Base-by-base conservation (phyloP, 2,113 vertebrate species). In the Rhinoderma darwinii region DNA sequence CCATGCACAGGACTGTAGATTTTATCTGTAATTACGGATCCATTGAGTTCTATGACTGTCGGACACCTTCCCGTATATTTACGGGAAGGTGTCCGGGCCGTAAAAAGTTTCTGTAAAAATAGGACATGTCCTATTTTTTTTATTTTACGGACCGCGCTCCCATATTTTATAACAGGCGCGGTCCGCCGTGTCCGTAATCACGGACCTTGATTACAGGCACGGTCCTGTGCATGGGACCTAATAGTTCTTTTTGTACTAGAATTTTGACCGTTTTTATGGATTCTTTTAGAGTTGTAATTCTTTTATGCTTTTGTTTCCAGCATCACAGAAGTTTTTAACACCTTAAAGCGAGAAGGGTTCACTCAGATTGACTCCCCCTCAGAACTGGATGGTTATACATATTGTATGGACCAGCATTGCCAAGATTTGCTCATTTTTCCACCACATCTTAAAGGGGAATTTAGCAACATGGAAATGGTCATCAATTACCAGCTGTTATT, bases 331-430 rank as follows among this genome's bases (percentile, higher is more conserved):
- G 94, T 96, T 89, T 92, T 90, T 35, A 75, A 81, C 44, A 89
- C 89, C 84, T 92, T 98, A 92, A 91, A 90, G 91, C 89, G 32
- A n/a, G 93, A 90, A 2, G 96, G 96, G 75, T 94, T 97, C 89
- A 90, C 50, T 3, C 92, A 91, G 88, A 96, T 96, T 84, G 89
- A 92, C 56, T 97, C 94, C 14, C 84, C 95, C 12, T 88, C 91
- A 59, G 90, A 95, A 86, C 89, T 96, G 11, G 83, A 92, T 51
- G 93, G 88, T 81, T 92, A 90, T 79, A 93, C 92, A 0, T 98
- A 96, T 92, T 96, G 95, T 88, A 66, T 92, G 92, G 97, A 99
- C 90, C 90, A 91, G 2, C 96, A 97, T 84, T 98, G 96, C 89
- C 88, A 88, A 1, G 95, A 98, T 90, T 91, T 94, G 15, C 90